Base-by-base conservation (phyloP, 2,888 invertebrate genomes). In the Mimachlamys varia region DNA sequence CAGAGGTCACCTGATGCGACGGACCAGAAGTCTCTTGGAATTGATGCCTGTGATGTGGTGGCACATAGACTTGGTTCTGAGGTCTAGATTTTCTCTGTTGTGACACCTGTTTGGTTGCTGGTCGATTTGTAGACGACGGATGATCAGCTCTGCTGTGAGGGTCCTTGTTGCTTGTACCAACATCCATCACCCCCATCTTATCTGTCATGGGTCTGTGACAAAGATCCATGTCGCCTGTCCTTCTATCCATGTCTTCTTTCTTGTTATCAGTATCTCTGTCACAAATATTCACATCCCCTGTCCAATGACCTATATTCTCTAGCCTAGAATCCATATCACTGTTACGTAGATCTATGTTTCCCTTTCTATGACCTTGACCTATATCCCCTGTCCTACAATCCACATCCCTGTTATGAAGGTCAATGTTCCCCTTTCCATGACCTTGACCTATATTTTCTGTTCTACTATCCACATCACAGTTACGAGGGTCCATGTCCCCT, bases 41-140 rank as follows among this genome's bases (percentile, higher is more conserved):
- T 13, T 1, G 19, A 17, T 53, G 5, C 53, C 53, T 76, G 12
- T 76, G 76, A 15, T 76, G 76, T 87, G 88, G 33, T 22, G n/a
- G 55, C 12, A 62, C 37, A 49, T 44, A 55, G 13, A 88, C 88
- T 19, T 90, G 58, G 27, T 22, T 10, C 44, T 88, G 38, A n/a
- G 49, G 10, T 50, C 50, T 88, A 49, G 88, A n/a, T 19, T 50
- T 88, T 15, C 44, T 88, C 49, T 5, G n/a, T 44, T 88, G 44
- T n/a, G 88, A 50, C 17, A n/a, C 44, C 27, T 88, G n/a, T 88
- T 50, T 76, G 33, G 37, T 27, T 89, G 55, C 58, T 88, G 87
- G 88, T 76, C 53, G 44, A 76, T 55, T 58, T 76, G 76, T 76
- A 76, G 27, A 76, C 13, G 27, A 33, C 12, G 76, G 76, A 33